A percentile compares a stretch with the other conserved stretches of the same genome.
Conservation (phyloP, 2,113 vertebrate species). For the Odocoileus hemionus region DNA sequence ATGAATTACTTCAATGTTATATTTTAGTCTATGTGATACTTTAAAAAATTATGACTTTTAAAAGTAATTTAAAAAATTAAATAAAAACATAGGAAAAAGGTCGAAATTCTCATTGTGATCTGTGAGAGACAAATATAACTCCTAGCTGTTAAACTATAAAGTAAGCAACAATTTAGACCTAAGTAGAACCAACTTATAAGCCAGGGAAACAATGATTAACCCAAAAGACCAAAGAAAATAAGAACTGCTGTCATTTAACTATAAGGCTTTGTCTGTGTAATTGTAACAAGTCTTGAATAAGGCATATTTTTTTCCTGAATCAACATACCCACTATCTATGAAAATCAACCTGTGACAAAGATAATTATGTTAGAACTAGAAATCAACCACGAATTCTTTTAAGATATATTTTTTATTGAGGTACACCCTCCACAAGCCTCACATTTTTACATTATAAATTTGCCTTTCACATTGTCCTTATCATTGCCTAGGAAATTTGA, state of each 20-base stretch:
- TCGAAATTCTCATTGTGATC: neutral
- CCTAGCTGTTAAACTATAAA: neutral
- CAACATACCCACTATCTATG: neutral
- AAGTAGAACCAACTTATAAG: neutral
- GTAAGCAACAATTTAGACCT: neutral
- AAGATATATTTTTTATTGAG: neutral
- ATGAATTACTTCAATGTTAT: neutral
- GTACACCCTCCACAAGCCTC: neutral
- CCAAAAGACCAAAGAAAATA: neutral
- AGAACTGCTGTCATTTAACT: neutral
- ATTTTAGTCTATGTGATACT: neutral
- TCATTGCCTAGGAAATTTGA: neutral
- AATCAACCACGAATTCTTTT: neutral
- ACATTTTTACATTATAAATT: neutral
- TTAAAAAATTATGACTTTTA: neutral
- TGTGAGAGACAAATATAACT: neutral
- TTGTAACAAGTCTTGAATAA: neutral
- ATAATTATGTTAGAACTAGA: neutral
- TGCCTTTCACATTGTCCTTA: neutral
- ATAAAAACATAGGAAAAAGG: neutral
- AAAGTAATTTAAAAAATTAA: neutral
- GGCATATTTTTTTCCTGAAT: neutral
- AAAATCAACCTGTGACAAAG: neutral
- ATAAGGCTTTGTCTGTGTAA: neutral
- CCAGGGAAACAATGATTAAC: neutral